These are phyloP conservation scores for Lissocephala sabroskyi DNA, from an alignment of 2,888 invertebrate genomes.

Conservation along the genomic window DNA sequence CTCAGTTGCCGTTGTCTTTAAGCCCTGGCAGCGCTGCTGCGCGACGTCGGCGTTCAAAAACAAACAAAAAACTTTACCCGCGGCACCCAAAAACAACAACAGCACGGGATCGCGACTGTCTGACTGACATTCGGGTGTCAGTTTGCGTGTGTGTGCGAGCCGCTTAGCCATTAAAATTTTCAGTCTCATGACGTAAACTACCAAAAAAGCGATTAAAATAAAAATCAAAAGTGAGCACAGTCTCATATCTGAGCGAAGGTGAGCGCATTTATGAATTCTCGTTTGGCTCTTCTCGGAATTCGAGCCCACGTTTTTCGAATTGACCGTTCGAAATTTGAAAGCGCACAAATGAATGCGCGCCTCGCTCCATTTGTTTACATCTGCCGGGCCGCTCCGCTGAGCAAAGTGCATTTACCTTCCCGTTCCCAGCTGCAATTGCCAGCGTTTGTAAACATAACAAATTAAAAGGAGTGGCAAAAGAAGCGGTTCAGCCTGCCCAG, in stretches of 20 bases:
- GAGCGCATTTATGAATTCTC: conserved; percentile 45
- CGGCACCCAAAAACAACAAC: conserved; percentile 17
- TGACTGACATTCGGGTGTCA: conserved; percentile 30
- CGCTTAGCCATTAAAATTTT: conserved; percentile 49
- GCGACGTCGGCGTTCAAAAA: conserved; percentile 42
- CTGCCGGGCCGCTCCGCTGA: conserved; percentile 13
- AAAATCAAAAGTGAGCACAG: conserved; percentile 28
- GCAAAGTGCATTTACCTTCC: conserved; percentile 38
- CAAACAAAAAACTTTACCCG: conserved; percentile 50
- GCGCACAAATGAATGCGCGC: no score
- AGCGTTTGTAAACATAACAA: conserved; percentile 30
- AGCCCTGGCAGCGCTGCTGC: conserved; percentile 19
- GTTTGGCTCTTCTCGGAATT: conserved; percentile 48
- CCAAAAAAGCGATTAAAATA: conserved; percentile 50
- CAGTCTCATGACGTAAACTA: conserved; percentile 66
- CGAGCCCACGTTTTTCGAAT: conserved; percentile 31
- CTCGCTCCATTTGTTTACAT: conserved; percentile 42
- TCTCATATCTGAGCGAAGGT: conserved; percentile 49
- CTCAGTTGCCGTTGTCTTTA: not conserved
- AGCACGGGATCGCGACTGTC: no score
- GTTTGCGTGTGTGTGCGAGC: conserved; percentile 14
- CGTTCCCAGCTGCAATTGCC: not conserved
- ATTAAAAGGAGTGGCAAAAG: not conserved
- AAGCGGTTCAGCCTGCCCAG: conserved; percentile 27
- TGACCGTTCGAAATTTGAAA: conserved; percentile 33